These are phyloP conservation scores for Sandelia bainsii DNA, from an alignment of 2,797 vertebrate genomes.

Conservation along the genomic window DNA sequence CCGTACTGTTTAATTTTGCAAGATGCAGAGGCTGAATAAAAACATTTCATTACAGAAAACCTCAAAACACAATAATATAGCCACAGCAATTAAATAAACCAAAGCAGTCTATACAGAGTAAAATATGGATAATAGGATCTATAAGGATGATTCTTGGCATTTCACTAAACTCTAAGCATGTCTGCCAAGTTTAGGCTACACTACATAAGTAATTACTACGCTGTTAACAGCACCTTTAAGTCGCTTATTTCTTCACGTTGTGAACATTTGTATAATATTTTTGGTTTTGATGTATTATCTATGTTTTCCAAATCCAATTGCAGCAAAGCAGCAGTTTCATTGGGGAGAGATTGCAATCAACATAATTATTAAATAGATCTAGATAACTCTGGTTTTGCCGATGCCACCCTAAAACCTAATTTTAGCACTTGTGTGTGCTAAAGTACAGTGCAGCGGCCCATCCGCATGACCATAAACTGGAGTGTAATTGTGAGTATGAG, in stretches of 20 bases:
- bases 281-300: background rate
- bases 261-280: background rate
- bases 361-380: background rate
- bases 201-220: background rate
- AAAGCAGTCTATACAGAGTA: background rate
- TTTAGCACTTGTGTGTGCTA: conserved; percentile 8
- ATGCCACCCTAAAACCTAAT: background rate
- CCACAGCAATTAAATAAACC: background rate
- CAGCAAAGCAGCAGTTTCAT: background rate
- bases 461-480: conserved; percentile 52
- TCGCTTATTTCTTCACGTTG: background rate
- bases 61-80: background rate
- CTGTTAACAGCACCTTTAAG: background rate
- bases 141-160: background rate
- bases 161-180: background rate
- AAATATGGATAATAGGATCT: background rate
- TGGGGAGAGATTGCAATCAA: background rate
- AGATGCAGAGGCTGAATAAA: background rate
- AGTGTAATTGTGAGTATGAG: conserved; percentile 38
- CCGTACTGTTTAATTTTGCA: conserved; percentile 1
- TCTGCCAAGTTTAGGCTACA: background rate
- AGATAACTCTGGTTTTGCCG: background rate
- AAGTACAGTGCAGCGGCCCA: conserved; percentile 48
- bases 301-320: background rate
- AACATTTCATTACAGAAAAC: background rate